Percentiles rank a stretch among this genome's conserved stretches.
phyloP scores from a whole-genome alignment of 2,888 invertebrate genomes.

The Drosophila anomelani region DNA sequence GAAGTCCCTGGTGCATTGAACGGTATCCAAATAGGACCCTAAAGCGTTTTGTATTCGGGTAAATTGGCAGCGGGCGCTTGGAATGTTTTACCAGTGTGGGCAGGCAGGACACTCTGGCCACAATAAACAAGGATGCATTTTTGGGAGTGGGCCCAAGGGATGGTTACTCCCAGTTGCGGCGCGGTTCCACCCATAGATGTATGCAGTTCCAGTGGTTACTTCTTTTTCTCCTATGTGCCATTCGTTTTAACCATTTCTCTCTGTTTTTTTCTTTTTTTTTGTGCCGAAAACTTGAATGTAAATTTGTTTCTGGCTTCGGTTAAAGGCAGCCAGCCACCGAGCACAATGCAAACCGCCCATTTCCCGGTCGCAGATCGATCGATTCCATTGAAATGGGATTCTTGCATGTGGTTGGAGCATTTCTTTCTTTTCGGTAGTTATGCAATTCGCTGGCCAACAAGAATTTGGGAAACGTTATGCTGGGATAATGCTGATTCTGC shows the following conservation, averaged over 20 bases:
- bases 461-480: conserved; percentile 3
- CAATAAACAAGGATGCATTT: conserved; percentile 57
- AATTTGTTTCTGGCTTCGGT: conserved; percentile 53
- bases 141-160: conserved; percentile 1
- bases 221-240: conserved; percentile 24
- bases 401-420: conserved; percentile 16
- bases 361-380: conserved; percentile 38
- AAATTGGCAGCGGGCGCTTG: conserved; percentile 16
- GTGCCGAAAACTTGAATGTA: conserved; percentile 59
- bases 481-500: not conserved
- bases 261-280: conserved; percentile 4
- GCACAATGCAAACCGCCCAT: conserved; percentile 45
- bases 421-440: conserved; percentile 9
- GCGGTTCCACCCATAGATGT: conserved; percentile 28
- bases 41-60: conserved; percentile 59
- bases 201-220: conserved; percentile 19
- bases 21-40: conserved; percentile 72
- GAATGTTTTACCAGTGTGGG: not conserved
- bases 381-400: conserved; percentile 33
- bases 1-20: conserved; percentile 72
- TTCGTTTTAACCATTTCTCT: conserved; percentile 30
- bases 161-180: conserved; percentile 30
- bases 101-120: conserved; percentile 44
- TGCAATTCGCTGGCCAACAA: conserved; percentile 8
- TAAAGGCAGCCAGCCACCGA: conserved; percentile 29